Conservation (phyloP, 2,113 vertebrate genomes). For the Accipiter cooperii region DNA sequence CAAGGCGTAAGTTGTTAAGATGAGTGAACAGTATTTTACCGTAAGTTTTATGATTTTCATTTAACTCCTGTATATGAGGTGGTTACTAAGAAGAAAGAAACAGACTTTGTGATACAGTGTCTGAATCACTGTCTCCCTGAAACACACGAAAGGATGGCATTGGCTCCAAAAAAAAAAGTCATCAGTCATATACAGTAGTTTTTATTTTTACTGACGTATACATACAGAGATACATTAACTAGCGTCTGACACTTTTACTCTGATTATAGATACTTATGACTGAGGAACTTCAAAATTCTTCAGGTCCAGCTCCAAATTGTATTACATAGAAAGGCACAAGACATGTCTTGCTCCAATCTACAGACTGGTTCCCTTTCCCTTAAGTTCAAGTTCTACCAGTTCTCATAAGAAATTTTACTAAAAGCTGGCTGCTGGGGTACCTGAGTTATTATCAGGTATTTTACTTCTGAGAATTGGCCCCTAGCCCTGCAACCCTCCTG, state of each 20-base stretch:
- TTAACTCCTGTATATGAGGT: background rate
- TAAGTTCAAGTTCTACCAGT: background rate
- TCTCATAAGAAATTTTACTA: background rate
- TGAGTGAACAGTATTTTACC: background rate
- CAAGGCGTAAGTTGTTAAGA: background rate
- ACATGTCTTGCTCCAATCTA: background rate
- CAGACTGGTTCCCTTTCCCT: background rate
- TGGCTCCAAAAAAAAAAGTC: background rate
- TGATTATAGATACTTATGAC: background rate
- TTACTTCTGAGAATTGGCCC: background rate
- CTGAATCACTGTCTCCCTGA: background rate
- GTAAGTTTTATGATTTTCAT: background rate
- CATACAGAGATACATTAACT: background rate
- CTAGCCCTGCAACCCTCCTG: background rate
- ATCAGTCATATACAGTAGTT: background rate
- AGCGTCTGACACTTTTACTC: background rate
- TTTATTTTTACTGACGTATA: background rate
- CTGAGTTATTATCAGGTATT: background rate
- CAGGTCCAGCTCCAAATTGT: background rate
- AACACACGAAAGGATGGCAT: background rate
- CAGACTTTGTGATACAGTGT: background rate
- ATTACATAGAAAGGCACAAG: background rate
- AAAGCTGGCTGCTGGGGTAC: background rate
- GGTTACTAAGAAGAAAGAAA: background rate
- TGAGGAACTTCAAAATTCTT: background rate